Evolutionary conservation across 2,888 invertebrate genomes (phyloP), one percentile per base, ranked within the genome.

Genomic region (Muscina levida): DNA sequence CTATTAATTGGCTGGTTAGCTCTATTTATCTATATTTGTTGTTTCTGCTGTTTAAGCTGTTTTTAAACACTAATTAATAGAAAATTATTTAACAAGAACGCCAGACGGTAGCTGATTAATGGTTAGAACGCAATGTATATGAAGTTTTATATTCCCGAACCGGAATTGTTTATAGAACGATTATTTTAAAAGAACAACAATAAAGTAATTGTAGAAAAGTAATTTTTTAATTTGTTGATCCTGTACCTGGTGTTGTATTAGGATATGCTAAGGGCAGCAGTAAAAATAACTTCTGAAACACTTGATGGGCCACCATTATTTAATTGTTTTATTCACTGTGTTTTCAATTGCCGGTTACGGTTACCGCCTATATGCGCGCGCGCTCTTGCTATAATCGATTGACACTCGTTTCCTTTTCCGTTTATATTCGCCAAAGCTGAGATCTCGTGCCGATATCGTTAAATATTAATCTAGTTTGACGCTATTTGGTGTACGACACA

Each of bases 191-290:
- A 44, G n/a, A n/a, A n/a, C 13, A 44, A 44, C 44, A 44, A 11
- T 44, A n/a, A 44, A n/a, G n/a, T n/a, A n/a, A n/a, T n/a, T n/a
- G n/a, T n/a, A n/a, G n/a, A n/a, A n/a, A 31, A 5, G 31, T 31
- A 31, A 31, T 31, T 31, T 31, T 31, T 31, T 31, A 31, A 31
- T 31, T 31, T n/a, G 6, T 48, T 11, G 6, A 48, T 11, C 6
- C 6, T 15, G n/a, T 77, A 72, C 76, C 72, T 79, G n/a, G 39
- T 10, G n/a, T 13, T 59, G 17, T 15, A 37, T 19, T n/a, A 26
- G 77, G 74, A 77, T 71, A 73, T 8, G 67, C 74, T 8, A 83
- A 66, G 4, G 83, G 72, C 19, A 83, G 19, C 3, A 83, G 51
- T 0, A 83, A 39, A 24, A 73, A 67, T 5, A 82, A 10, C 44